Evolutionary conservation across 23 tunicate species (phyloP).

Genomic region (Botrylloides violaceus): DNA sequence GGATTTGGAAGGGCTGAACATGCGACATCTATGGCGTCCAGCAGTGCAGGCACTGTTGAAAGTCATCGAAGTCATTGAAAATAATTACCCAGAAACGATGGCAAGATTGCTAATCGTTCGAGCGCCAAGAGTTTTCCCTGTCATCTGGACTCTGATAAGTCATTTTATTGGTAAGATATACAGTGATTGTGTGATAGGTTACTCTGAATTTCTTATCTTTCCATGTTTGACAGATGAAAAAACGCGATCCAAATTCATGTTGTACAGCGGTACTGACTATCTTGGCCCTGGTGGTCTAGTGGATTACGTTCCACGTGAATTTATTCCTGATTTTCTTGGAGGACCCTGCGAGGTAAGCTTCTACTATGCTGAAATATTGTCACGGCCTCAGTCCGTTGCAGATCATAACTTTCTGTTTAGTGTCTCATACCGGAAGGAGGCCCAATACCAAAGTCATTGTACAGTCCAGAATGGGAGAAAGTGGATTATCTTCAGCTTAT

Average conservation of each 20-base stretch:
- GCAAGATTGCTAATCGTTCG: slow-evolving; percentile 74
- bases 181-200: too few relatives aligned
- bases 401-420: slow-evolving; percentile 15
- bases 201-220: too few relatives aligned
- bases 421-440: slow-evolving; percentile 61
- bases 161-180: slow-evolving; percentile 72
- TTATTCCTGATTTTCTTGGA: slow-evolving; percentile 87
- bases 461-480: slow-evolving; percentile 79
- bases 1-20: slow-evolving; percentile 86
- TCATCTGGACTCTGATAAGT: slow-evolving; percentile 81
- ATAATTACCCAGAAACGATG: slow-evolving; percentile 95
- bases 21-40: slow-evolving; percentile 94
- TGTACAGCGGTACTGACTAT: slow-evolving; percentile 95
- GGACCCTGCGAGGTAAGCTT: slow-evolving; percentile 49
- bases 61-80: slow-evolving; percentile 71
- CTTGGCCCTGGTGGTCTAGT: slow-evolving; percentile 68
- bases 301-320: slow-evolving; percentile 64
- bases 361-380: background rate
- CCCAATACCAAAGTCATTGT: slow-evolving; percentile 81
- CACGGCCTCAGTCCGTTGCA: too few relatives aligned
- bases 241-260: slow-evolving; percentile 85
- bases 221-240: slow-evolving; percentile 91
- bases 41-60: slow-evolving; percentile 87
- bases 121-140: slow-evolving; percentile 90
- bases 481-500: slow-evolving; percentile 40